Percentiles rank a stretch among this genome's conserved stretches.
phyloP scores from a whole-genome alignment of 2,113 vertebrate genomes.

The Mobula hypostoma region DNA sequence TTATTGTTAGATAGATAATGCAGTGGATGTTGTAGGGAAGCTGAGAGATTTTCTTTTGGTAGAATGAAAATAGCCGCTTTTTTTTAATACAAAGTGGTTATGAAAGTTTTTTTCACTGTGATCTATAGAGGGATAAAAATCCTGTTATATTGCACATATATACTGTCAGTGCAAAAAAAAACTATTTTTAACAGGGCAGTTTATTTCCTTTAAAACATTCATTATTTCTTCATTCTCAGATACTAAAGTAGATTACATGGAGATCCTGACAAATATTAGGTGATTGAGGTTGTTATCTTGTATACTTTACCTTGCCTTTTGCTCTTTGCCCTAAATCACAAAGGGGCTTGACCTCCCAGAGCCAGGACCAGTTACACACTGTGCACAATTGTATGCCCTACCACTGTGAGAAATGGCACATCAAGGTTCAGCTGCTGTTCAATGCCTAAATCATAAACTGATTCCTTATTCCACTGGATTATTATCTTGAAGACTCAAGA shows the following conservation, averaged over 20 bases:
- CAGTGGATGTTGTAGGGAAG: neutral
- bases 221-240: neutral
- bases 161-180: neutral
- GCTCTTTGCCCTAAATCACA: neutral
- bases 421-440: neutral
- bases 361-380: neutral
- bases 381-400: neutral
- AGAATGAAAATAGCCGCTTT: neutral
- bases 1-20: neutral
- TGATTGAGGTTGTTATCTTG: neutral
- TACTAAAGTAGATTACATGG: neutral
- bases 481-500: neutral
- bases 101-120: conserved; percentile 2
- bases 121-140: neutral
- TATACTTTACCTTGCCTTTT: neutral
- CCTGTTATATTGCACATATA: neutral
- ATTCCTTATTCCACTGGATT: neutral
- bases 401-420: neutral
- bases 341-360: neutral
- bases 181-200: neutral
- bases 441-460: neutral
- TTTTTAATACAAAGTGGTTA: neutral
- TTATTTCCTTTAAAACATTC: neutral
- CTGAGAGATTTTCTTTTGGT: neutral
- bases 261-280: neutral